Conservation (phyloP, 2,113 vertebrate species). For the Phyllostomus hastatus region DNA sequence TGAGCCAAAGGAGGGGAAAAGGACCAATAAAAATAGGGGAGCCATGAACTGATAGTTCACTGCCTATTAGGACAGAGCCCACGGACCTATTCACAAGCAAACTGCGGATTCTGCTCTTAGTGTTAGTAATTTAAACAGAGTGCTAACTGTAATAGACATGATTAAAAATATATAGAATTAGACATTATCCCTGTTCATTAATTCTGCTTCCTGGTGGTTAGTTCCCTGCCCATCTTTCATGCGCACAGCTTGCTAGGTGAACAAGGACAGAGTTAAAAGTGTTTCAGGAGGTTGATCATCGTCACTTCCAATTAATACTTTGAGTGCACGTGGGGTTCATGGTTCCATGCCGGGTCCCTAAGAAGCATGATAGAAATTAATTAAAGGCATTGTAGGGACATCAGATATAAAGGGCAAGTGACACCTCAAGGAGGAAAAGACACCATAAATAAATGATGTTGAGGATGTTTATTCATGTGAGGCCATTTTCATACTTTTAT, state of each 20-base stretch:
- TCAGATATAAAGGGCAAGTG: constrained; percentile 47
- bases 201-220: constrained; percentile 56
- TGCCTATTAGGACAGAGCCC: background rate
- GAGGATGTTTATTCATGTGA: background rate
- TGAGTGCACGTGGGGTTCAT: background rate
- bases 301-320: constrained; percentile 62
- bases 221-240: constrained; percentile 62
- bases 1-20: background rate
- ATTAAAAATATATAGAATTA: constrained; percentile 69
- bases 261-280: constrained; percentile 57
- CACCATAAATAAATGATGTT: constrained; percentile 55
- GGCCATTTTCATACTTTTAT: constrained; percentile 15
- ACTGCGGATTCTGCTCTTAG: background rate
- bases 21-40: constrained; percentile 13
- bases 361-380: constrained; percentile 57
- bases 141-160: constrained; percentile 37
- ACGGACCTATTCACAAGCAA: background rate
- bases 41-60: background rate
- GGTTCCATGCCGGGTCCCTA: background rate
- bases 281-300: constrained; percentile 62
- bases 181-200: constrained; percentile 62
- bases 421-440: constrained; percentile 27
- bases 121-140: constrained; percentile 51
- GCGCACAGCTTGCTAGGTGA: constrained; percentile 70
- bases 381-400: constrained; percentile 44